Base-by-base conservation (phyloP, 2,888 invertebrate genomes). In the Cephonodes hylas region DNA sequence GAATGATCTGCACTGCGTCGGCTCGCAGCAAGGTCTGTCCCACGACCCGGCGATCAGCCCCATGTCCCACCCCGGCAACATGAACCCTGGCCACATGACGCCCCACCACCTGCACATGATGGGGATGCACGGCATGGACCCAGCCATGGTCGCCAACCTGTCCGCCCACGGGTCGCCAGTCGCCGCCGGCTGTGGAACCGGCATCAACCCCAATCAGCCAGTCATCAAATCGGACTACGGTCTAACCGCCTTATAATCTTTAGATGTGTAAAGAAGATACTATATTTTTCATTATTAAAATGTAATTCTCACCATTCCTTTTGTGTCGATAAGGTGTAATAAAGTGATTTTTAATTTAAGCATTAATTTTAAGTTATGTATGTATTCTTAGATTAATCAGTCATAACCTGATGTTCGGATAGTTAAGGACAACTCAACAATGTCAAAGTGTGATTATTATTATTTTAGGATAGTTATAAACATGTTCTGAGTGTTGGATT, bases 171-270 rank as follows among this genome's bases (percentile, higher is more conserved):
- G 94, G 57, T 93, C 94, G 6, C 93, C 94, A 10, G 86, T 93
- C 25, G 89, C 88, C 59, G 85, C 93, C 23, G 88, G 90, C 31
- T 93, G 92, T 64, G 93, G 93, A 23, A 87, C 88, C 5, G 91
- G 90, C 42, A 82, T 92, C 22, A 44, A 44, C 63, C 63, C 81
- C 90, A 88, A 79, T 71, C 93, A 94, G 70, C 91, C 94, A 67
- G 93, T 95, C 79, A 96, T 96, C 79, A 97, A 97, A 90, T 96
- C 96, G 74, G 97, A 97, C 91, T 97, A 97, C 84, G 97, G 96
- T 85, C 94, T 97, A 78, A 97, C 97, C 84, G 95, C 96, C 91
- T 92, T 92, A 92, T 92, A 92, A 92, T 91, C 88, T 76, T 81
- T 85, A 87, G 81, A 85, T 77, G 78, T 88, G 80, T 89, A 88